These are phyloP conservation scores for Melikaiella ostensackeni DNA, from an alignment of 2,888 invertebrate species.

Conservation along the genomic window DNA sequence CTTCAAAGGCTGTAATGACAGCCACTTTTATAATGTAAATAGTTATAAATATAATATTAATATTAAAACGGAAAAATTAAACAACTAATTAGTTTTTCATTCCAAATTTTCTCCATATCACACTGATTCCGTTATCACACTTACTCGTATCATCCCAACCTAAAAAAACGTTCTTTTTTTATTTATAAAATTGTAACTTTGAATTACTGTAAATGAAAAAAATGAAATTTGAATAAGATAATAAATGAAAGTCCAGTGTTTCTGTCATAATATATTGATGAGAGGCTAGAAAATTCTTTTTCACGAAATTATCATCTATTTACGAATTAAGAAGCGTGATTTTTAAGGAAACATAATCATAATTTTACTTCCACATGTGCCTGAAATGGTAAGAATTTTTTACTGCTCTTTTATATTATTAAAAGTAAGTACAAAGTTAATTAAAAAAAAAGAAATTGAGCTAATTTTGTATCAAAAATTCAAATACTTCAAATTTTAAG, in stretches of 20 bases:
- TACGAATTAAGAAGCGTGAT: neutral
- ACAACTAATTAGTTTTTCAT: no score
- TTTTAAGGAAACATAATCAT: neutral
- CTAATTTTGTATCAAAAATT: no score
- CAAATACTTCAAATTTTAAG: neutral
- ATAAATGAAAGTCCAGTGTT: neutral
- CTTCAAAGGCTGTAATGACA: no score
- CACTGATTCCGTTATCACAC: no score
- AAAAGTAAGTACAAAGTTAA: neutral
- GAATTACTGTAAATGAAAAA: neutral
- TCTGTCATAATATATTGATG: neutral
- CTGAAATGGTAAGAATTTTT: slow-evolving; percentile 2
- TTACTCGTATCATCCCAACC: no score
- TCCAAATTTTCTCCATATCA: no score
- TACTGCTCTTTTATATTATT: neutral
- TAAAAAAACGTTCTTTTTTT: no score
- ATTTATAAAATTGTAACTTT: neutral
- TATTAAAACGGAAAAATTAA: no score
- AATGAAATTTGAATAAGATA: neutral
- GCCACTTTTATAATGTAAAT: no score
- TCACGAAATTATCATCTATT: neutral
- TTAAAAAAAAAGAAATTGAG: no score
- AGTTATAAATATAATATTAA: no score
- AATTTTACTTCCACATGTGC: neutral
- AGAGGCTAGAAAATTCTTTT: neutral